These are phyloP conservation scores for Neosilurus mollespiculum DNA, from an alignment of 2,797 vertebrate genomes.

Conservation along the genomic window DNA sequence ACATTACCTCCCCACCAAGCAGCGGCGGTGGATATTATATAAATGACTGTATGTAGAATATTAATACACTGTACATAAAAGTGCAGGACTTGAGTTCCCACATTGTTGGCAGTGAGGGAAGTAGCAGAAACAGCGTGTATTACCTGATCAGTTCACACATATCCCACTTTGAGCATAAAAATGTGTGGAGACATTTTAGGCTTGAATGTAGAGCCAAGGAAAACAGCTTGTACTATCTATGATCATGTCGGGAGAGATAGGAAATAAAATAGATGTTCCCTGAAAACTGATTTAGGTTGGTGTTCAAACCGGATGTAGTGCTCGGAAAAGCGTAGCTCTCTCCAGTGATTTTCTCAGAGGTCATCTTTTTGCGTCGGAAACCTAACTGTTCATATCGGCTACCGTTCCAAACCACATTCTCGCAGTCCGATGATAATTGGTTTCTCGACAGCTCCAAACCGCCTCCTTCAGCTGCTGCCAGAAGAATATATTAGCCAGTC, in stretches of 20 bases:
- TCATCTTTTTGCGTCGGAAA: slow-evolving; percentile 25
- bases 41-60: neutral
- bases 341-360: slow-evolving; percentile 19
- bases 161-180: neutral
- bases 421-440: slow-evolving; percentile 38
- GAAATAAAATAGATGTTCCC: slow-evolving; percentile 28
- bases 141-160: neutral
- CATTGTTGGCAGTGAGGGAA: neutral
- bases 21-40: no score
- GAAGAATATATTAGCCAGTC: slow-evolving; percentile 40
- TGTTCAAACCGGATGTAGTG: neutral
- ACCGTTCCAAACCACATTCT: slow-evolving; percentile 28
- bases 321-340: slow-evolving; percentile 13
- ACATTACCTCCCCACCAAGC: no score
- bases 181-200: neutral
- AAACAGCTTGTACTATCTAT: slow-evolving; percentile 25
- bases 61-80: neutral
- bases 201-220: slow-evolving; percentile 8
- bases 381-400: slow-evolving; percentile 11
- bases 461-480: slow-evolving; percentile 42
- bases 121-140: neutral
- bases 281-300: slow-evolving; percentile 6
- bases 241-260: slow-evolving; percentile 32
- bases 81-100: neutral
- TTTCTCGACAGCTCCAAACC: slow-evolving; percentile 45